Conservation (phyloP, 2,113 vertebrate species). For the Aegithalos caudatus region DNA sequence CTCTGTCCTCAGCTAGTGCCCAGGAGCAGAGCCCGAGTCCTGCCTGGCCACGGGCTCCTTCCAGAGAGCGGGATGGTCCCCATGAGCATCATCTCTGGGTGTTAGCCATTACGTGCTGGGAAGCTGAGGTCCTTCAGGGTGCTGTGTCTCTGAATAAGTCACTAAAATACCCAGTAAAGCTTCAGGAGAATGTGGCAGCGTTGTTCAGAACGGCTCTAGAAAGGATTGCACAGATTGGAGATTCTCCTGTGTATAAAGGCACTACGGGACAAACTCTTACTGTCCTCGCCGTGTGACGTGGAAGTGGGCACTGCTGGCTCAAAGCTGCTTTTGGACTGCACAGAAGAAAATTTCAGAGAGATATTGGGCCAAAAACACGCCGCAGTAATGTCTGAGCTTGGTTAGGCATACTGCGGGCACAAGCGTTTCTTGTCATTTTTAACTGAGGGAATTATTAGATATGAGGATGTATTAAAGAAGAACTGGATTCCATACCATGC, state of each 20-base stretch:
- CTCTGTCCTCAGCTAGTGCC: background rate
- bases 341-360: background rate
- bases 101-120: accelerated
- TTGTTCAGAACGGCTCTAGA: too few species aligned
- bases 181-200: accelerated
- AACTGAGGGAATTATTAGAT: background rate
- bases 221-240: accelerated
- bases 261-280: accelerated
- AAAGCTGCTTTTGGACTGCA: background rate
- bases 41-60: background rate
- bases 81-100: background rate
- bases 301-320: background rate
- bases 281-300: accelerated
- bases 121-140: accelerated
- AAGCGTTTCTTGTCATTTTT: background rate
- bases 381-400: background rate
- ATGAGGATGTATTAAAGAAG: background rate
- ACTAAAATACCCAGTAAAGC: background rate
- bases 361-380: background rate
- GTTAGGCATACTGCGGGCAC: background rate
- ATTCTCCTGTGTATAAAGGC: background rate
- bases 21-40: background rate
- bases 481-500: accelerated
- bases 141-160: accelerated
- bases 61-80: too few species aligned